A percentile compares a stretch with the other conserved stretches of the same genome.
phyloP scores from a whole-genome alignment of 2,888 invertebrate species.

The Scaptomyza flava region DNA sequence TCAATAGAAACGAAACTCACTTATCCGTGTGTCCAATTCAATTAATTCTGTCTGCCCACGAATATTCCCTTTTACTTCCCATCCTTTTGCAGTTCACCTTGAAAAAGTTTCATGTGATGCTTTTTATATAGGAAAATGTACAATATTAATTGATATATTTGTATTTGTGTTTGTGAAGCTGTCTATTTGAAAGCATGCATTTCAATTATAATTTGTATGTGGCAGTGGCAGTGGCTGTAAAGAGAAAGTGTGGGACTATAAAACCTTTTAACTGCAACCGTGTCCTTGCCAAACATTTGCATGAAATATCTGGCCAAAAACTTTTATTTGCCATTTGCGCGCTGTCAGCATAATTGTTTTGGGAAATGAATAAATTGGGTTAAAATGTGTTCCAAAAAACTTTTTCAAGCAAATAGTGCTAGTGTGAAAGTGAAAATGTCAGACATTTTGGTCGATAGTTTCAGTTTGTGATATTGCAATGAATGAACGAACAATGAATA shows the following conservation, averaged over 20 bases:
- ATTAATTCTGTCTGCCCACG: constrained; percentile 38
- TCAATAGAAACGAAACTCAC: constrained; percentile 14
- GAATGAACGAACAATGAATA: background rate
- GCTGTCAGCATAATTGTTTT: constrained; percentile 34
- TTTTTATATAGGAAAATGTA: background rate
- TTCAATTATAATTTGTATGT: constrained; percentile 65
- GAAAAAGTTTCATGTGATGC: constrained; percentile 23
- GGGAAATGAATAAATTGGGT: constrained; percentile 16
- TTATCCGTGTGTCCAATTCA: constrained; percentile 51
- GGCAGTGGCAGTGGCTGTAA: constrained; percentile 10
- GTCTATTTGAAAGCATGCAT: constrained; percentile 57
- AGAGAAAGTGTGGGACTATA: constrained; percentile 30
- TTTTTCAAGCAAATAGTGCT: background rate
- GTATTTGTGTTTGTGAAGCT: constrained; percentile 4
- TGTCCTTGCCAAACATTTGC: constrained; percentile 68
- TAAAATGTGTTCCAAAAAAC: constrained; percentile 26
- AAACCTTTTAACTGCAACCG: constrained; percentile 60
- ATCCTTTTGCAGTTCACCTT: constrained; percentile 23
- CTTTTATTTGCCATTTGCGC: constrained; percentile 46
- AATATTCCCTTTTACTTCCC: background rate
- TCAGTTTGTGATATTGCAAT: background rate
- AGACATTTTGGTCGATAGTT: constrained; percentile 7
- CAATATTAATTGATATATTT: constrained; percentile 3
- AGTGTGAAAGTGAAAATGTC: constrained; percentile 40
- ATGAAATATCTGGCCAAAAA: constrained; percentile 56